phyloP scores from a whole-genome alignment of 2,888 invertebrate species.

The Dyspetes luteomarginatus region DNA sequence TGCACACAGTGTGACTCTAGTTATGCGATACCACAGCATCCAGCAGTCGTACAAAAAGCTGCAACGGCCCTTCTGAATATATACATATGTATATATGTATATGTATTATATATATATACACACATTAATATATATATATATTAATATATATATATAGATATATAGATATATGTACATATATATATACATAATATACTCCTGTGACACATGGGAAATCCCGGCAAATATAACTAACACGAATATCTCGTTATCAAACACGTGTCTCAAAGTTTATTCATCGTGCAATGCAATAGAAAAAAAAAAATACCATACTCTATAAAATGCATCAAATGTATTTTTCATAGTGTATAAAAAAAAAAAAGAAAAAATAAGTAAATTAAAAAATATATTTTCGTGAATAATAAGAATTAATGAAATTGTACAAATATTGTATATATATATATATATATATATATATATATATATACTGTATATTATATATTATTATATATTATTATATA shows the following conservation, averaged over 20 bases:
- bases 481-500: too few species aligned
- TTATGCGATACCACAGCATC: slow-evolving; percentile 47
- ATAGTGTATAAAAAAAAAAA: too few species aligned
- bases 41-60: slow-evolving; percentile 21
- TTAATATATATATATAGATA: too few species aligned
- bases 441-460: neutral
- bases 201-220: slow-evolving; percentile 56
- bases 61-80: slow-evolving; percentile 23
- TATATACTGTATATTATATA: too few species aligned
- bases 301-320: too few species aligned
- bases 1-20: slow-evolving; percentile 58
- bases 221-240: slow-evolving; percentile 31
- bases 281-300: neutral
- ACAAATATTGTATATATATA: too few species aligned
- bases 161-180: too few species aligned
- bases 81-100: slow-evolving; percentile 17
- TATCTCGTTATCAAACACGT: slow-evolving; percentile 39
- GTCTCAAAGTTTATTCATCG: slow-evolving; percentile 20
- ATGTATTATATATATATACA: neutral
- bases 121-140: too few species aligned
- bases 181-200: slow-evolving; percentile 29
- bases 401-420: too few species aligned
- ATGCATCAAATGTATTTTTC: too few species aligned
- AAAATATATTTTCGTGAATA: too few species aligned
- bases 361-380: too few species aligned